phyloP scores from a whole-genome alignment of 1,140 invertebrate species.

The Drosophila pachea region DNA sequence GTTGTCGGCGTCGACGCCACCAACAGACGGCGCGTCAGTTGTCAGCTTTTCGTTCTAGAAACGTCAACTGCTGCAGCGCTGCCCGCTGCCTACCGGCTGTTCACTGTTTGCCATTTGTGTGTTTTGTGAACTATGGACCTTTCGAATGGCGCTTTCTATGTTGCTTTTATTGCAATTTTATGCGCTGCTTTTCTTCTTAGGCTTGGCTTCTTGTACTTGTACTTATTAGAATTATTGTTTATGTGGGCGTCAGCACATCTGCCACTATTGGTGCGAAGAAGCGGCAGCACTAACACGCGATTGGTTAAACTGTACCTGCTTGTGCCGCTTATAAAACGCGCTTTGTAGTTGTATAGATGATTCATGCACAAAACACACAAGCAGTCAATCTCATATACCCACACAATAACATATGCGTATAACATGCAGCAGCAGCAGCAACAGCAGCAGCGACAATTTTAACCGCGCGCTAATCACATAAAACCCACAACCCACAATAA shows the following conservation, averaged over 20 bases:
- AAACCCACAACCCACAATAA: constrained; percentile 23
- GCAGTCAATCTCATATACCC: constrained; percentile 14
- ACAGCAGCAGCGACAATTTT: constrained; percentile 27
- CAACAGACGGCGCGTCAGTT: constrained; percentile 23
- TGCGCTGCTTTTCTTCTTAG: not conserved
- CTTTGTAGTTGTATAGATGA: constrained; percentile 42
- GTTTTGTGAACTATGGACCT: constrained; percentile 62
- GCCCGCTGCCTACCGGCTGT: constrained; percentile 16
- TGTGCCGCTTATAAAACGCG: constrained; percentile 50
- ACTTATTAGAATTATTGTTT: constrained; percentile 18
- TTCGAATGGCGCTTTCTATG: constrained; percentile 34
- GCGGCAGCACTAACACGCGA: constrained; percentile 7
- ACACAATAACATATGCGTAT: constrained; percentile 4
- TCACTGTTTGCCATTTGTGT: not conserved
- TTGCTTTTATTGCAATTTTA: constrained; percentile 27
- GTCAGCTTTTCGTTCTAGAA: constrained; percentile 61
- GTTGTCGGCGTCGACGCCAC: constrained; percentile 5
- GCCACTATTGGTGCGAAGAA: constrained; percentile 4
- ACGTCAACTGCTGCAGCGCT: constrained; percentile 47
- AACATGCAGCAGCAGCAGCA: constrained; percentile 23
- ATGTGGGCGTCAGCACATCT: constrained; percentile 48
- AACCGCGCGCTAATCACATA: constrained; percentile 47
- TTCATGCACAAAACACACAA: constrained; percentile 40
- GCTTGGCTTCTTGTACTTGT: constrained; percentile 1
- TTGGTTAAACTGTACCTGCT: constrained; percentile 48